These are phyloP conservation scores for Eubucco bourcierii DNA, from an alignment of 2,113 vertebrate species.

Conservation along the genomic window DNA sequence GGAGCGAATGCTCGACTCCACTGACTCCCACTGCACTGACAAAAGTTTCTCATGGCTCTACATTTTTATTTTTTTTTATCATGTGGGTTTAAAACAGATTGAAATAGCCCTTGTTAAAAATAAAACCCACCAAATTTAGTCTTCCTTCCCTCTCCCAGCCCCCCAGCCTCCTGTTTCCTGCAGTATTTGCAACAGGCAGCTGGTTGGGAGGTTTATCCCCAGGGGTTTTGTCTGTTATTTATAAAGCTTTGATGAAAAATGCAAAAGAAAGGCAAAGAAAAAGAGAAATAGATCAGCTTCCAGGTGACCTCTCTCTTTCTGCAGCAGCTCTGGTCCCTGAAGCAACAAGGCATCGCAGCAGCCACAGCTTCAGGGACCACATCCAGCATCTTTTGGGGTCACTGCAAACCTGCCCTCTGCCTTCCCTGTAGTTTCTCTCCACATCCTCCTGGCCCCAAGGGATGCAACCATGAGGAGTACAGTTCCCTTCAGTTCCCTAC, in stretches of 20 bases:
- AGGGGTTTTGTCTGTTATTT: constrained; percentile 39
- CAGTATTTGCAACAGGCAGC: constrained; percentile 25
- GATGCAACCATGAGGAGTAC: neutral
- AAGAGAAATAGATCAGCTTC: constrained; percentile 31
- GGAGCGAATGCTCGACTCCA: accelerated
- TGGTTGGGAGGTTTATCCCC: constrained; percentile 19
- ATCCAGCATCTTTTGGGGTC: constrained; percentile 20
- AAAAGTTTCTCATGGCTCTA: constrained; percentile 6
- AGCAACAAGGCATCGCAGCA: neutral
- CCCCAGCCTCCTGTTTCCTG: constrained; percentile 36
- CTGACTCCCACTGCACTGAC: neutral
- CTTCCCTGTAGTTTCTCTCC: neutral
- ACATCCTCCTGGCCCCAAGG: neutral
- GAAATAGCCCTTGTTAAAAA: constrained; percentile 51
- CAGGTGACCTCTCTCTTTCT: constrained; percentile 51
- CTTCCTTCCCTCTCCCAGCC: constrained; percentile 14
- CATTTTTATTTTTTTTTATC: neutral
- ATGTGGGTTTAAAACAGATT: neutral
- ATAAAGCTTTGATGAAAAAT: constrained; percentile 45
- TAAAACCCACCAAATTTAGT: constrained; percentile 62
- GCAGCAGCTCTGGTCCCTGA: neutral
- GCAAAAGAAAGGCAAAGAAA: constrained; percentile 8
- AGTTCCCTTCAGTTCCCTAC: neutral
- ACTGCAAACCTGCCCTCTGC: neutral
- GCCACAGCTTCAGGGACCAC: neutral